Evolutionary conservation across 1,140 invertebrate species (phyloP), one percentile per base, ranked within the genome.

Genomic region (Achatina immaculata): DNA sequence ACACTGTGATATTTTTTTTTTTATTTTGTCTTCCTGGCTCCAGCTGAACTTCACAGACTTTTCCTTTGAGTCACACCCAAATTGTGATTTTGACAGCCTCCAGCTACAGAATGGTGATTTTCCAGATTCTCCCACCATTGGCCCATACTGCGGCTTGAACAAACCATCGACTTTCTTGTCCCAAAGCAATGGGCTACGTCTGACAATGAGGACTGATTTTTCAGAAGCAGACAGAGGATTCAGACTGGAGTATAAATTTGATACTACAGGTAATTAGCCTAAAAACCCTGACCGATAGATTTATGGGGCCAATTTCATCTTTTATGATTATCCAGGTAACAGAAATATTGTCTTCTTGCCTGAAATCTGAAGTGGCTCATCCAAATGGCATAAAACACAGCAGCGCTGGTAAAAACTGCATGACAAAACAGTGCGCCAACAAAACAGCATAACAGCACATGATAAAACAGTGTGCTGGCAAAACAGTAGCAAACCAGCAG

Each of bases 61-160:
- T 86, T 96, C 97, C 86, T 90, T 99, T 38, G 97, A 99, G 92
- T 96, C 96, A 6, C 97, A 97, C 85, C 95, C 96, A 83, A 95
- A 96, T 87, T 99, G 98, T 90, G 95, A 96, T 82, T 98, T 97
- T 89, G 97, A 99, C 90, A 95, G 95, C 82, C 94, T 99, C 0
- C 95, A 97, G 80, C 94, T 99, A 0, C 94, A 95, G 75, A 98
- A 96, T 79, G 97, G 96, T 87, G 92, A 96, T n/a, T 94, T 94
- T 28, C 74, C 83, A 1, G 82, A 85, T 19, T 90, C 89, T 7
- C 91, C 90, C 24, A 85, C 84, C 9, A 83, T 89, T 73, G 96
- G 96, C 11, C 86, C 88, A 19, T 98, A 94, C 91, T 99, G 97
- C 88, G 97, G 97, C 0, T 92, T 93, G 0, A 93, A 93, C 45